Percentiles rank a stretch among this genome's conserved stretches.
phyloP scores from a whole-genome alignment of 2,888 invertebrate species.

The Seira ritae region DNA sequence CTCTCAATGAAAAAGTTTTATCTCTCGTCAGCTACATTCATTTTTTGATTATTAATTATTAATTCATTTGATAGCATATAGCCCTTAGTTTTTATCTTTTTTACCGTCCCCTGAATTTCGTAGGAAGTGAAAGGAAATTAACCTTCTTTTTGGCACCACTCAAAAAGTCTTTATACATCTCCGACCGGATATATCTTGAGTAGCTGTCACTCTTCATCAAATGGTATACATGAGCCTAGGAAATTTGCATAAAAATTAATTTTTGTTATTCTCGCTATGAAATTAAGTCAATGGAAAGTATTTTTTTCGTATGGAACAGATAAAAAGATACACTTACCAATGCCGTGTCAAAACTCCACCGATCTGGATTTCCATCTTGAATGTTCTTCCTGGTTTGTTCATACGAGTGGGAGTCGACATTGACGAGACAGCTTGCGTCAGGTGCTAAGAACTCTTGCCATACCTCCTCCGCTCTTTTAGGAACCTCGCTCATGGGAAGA shows the following conservation, averaged over 20 bases:
- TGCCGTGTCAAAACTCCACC: conserved; percentile 98
- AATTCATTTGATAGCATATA: not conserved
- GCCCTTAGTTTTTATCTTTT: not conserved
- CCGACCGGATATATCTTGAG: conserved; percentile 96
- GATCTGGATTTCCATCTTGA: conserved; percentile 83
- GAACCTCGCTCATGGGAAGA: conserved; percentile 86
- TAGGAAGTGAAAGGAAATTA: conserved; percentile 72
- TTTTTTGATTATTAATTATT: not conserved
- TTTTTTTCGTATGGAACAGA: not conserved
- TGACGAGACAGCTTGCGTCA: conserved; percentile 97
- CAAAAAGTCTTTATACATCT: conserved; percentile 98
- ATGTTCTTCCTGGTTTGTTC: conserved; percentile 89
- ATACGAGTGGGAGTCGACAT: conserved; percentile 95
- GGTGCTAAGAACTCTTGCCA: conserved; percentile 95
- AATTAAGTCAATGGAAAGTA: not conserved
- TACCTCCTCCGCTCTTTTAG: conserved; percentile 88
- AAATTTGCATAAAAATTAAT: conserved; percentile 17
- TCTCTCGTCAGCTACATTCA: not conserved
- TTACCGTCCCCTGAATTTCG: conserved; percentile 71
- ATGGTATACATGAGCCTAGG: conserved; percentile 97
- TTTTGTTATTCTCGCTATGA: not conserved
- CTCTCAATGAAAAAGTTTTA: not conserved
- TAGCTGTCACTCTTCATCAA: conserved; percentile 99
- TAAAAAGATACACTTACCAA: conserved; percentile 82
- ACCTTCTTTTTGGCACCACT: conserved; percentile 98